Evolutionary conservation across 2,797 vertebrate genomes (phyloP), one percentile per base, ranked within the genome.

Genomic region (Microchirus variegatus): DNA sequence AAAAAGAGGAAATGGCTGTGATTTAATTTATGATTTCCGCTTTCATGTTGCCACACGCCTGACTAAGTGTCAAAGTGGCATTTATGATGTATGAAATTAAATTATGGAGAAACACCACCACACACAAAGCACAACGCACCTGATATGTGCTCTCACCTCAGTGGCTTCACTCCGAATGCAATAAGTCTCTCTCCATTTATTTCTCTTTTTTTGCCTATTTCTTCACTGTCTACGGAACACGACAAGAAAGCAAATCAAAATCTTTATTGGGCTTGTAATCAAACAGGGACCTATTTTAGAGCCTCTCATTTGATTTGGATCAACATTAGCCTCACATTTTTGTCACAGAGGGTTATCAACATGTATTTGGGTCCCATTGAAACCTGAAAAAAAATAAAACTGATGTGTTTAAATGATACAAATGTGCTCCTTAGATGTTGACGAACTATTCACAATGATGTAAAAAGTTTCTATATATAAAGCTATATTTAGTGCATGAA

Each of bases 71-170:
- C 87, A 89, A 90, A 89, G 87, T 87, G 80, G 89, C 85, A 88
- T 92, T 92, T 91, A 92, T 92, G 90, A 91, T 90, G 90, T 90
- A 91, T 92, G 89, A 92, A 91, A 91, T 93, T 89, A 89, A 90
- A 92, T 91, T 84, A 91, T 72, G 58, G 66, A 87, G 78, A 79
- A 90, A 89, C 76, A 88, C 66, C 67, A 51, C 75, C 80, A 66
- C 71, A 83, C 85, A 88, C 84, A 90, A 86, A 81, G 67, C 66
- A 66, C 79, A 83, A 80, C 83, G 81, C 81, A 87, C 81, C 84
- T 87, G 81, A 68, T 40, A 61, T 74, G 78, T 71, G 44, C 77
- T 75, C 65, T 68, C 80, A 85, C 73, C 81, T 81, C 78, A 68
- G 69, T 53, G 41, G 67, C 67, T 88, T 75, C 54, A 49, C 71